These are phyloP conservation scores for Eidolon dupreanum DNA, from an alignment of 2,797 vertebrate genomes.

Conservation along the genomic window DNA sequence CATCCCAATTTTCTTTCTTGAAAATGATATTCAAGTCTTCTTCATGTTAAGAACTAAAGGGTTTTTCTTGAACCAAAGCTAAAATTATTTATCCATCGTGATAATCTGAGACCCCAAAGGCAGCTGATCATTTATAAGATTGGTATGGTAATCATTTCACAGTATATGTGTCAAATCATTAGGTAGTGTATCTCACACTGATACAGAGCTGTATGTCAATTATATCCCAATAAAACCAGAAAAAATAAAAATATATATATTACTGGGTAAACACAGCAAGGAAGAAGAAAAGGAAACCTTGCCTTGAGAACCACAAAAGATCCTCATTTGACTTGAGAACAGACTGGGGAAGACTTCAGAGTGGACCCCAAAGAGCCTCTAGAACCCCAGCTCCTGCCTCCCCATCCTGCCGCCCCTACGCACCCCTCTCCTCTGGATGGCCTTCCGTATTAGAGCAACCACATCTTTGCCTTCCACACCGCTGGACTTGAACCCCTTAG, in stretches of 20 bases:
- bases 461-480: conserved; percentile 96
- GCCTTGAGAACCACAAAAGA: neutral
- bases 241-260: neutral
- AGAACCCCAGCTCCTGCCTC: neutral
- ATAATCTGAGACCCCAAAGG: neutral
- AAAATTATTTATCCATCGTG: neutral
- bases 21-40: neutral
- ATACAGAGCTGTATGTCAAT: neutral
- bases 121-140: neutral
- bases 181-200: neutral
- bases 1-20: neutral
- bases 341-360: neutral
- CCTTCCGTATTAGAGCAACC: conserved; percentile 90
- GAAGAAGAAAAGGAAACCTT: neutral
- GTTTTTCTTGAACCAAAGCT: neutral
- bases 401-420: conserved; percentile 34
- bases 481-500: conserved; percentile 94
- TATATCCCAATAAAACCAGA: neutral
- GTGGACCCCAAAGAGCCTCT: neutral
- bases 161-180: neutral
- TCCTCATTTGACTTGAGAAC: neutral
- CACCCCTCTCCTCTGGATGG: conserved; percentile 95
- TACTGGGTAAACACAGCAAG: neutral
- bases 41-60: neutral
- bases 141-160: neutral